These are phyloP conservation scores for Anthrax anthrax DNA, from an alignment of 2,888 invertebrate genomes.

Conservation along the genomic window DNA sequence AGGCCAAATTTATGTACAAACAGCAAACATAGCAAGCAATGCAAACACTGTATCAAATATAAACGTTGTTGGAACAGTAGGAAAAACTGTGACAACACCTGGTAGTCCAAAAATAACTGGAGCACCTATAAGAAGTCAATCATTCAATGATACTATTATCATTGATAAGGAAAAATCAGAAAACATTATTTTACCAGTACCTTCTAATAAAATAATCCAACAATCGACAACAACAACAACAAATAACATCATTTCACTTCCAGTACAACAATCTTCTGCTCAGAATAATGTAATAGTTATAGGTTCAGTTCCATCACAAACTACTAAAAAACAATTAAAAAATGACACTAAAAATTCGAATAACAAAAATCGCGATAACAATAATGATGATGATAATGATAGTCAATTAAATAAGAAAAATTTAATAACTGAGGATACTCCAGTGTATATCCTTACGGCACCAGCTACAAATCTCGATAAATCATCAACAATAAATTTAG, in stretches of 20 bases:
- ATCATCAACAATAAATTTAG: not conserved
- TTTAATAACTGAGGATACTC: slow-evolving; percentile 43
- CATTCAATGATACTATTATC: too few relatives aligned
- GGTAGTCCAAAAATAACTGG: too few relatives aligned
- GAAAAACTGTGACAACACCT: too few relatives aligned
- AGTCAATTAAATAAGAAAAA: slow-evolving; percentile 17
- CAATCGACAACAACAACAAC: not conserved
- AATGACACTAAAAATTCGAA: not conserved
- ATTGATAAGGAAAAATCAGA: too few relatives aligned
- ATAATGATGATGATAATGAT: not conserved
- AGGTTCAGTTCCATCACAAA: slow-evolving; percentile 9
- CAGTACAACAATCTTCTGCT: not conserved
- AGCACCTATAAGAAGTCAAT: too few relatives aligned
- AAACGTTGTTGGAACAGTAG: too few relatives aligned
- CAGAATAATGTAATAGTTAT: slow-evolving; percentile 15
- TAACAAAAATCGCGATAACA: not conserved
- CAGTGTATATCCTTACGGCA: slow-evolving; percentile 36
- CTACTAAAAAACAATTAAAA: not conserved
- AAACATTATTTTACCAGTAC: too few relatives aligned
- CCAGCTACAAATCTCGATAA: slow-evolving; percentile 15
- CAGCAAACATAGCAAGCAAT: too few relatives aligned
- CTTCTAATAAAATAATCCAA: too few relatives aligned
- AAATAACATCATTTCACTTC: too few relatives aligned
- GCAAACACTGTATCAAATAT: too few relatives aligned
- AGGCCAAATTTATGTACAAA: too few relatives aligned